Evolutionary conservation across 1,140 invertebrate genomes (phyloP), one percentile per base, ranked within the genome.

Genomic region (Heliconius melpomene): DNA sequence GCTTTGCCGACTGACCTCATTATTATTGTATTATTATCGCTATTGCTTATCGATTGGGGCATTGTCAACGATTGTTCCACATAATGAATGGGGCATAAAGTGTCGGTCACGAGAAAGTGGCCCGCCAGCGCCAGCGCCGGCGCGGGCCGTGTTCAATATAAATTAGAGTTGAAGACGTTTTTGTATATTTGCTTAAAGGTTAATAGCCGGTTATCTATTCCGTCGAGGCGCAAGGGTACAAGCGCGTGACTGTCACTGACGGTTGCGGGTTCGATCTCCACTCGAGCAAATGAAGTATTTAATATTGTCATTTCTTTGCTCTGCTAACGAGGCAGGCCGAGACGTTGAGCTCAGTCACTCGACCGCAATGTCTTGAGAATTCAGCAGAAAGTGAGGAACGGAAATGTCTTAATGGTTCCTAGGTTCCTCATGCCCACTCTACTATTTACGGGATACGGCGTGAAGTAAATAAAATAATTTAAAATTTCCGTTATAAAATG

Each of bases 71-170:
- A 72, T 52, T 79, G 78, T 75, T 73, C 78, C 57, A 79, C 72
- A 75, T 79, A 79, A 71, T 79, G 78, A 79, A 79, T 79, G 75
- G 73, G 73, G 73, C 78, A 79, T 73, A 79, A 79, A 79, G 72
- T 79, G 72, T 71, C 73, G 73, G 78, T 79, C 78, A 79, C 70
- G 78, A 79, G 78, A 79, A 79, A 79, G 78, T 79, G 18, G 72
- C 18, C 38, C 72, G 23, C 23, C 54, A 36, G 13, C 77, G 7
- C 54, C 74, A 52, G 40, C 54, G 23, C 18, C 38, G 13, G 8
- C 74, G 18, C 57, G 32, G 32, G 7, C 32, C 74, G 71, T 70
- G 13, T 76, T 76, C 57, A 76, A 76, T 76, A 54, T 57, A 66
- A 76, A 76, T 40, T 23, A 57, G 36, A 66, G 46, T 76, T 57